Evolutionary conservation across 2,888 invertebrate species (phyloP).

Genomic region (Protodeltote pygarga): DNA sequence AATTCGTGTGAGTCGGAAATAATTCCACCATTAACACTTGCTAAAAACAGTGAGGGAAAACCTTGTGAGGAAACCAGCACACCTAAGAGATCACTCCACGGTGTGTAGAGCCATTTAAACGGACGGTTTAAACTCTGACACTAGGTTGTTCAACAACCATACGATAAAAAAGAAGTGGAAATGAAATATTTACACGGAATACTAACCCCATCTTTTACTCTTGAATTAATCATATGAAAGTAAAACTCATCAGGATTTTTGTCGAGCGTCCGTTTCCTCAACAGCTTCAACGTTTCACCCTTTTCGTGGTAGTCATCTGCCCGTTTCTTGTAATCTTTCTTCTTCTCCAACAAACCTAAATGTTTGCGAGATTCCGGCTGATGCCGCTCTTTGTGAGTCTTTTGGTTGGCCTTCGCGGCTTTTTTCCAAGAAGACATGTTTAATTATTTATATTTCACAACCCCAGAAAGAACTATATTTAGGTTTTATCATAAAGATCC

Average conservation of each 20-base stretch:
- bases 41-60: too few species aligned
- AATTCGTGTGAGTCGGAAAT: too few species aligned
- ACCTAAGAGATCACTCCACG: too few species aligned
- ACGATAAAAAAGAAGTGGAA: too few species aligned
- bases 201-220: constrained; percentile 87
- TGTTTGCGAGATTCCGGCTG: constrained; percentile 93
- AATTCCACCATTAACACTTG: too few species aligned
- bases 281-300: constrained; percentile 92
- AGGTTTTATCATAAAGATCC: not conserved
- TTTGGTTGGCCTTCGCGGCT: constrained; percentile 94
- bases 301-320: constrained; percentile 94
- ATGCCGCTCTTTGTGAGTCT: constrained; percentile 94
- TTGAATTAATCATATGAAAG: constrained; percentile 98
- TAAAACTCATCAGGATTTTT: constrained; percentile 99
- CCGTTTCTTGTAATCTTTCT: constrained; percentile 94
- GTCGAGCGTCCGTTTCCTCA: constrained; percentile 94
- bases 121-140: too few species aligned
- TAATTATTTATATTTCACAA: not conserved
- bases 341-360: constrained; percentile 94
- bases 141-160: too few species aligned
- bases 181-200: too few species aligned
- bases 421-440: constrained; percentile 96
- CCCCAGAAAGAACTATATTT: too few species aligned
- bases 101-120: too few species aligned
- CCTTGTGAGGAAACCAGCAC: too few species aligned